Conservation (phyloP, 1,140 invertebrate species). For the Stratiolaelaps scimitus region DNA sequence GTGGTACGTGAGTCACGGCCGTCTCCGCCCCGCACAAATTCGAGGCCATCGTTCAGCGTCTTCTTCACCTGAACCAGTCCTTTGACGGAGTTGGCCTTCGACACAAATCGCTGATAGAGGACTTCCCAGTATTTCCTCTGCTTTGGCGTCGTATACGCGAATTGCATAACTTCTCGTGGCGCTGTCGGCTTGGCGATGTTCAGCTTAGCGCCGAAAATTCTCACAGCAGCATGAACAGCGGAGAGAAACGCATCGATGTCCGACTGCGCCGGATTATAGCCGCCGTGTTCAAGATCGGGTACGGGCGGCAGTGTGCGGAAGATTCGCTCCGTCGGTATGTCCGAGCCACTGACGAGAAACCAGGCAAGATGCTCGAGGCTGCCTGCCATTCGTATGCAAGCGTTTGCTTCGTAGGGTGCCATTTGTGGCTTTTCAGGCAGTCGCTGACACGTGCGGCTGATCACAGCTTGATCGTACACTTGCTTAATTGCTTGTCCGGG, state of each 20-base stretch:
- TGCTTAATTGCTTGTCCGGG: conserved; percentile 1
- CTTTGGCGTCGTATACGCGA: conserved; percentile 2
- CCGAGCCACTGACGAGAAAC: conserved; percentile 1
- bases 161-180: conserved; percentile 11
- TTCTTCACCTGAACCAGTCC: conserved; percentile 4
- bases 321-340: conserved; percentile 22
- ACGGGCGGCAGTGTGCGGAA: neutral
- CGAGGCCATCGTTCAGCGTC: conserved; percentile 10
- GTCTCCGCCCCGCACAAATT: conserved; percentile 3
- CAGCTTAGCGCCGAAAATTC: conserved; percentile 10
- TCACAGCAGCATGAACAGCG: conserved; percentile 8
- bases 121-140: conserved; percentile 22
- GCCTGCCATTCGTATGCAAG: neutral
- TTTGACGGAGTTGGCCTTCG: neutral
- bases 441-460: neutral
- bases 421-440: neutral
- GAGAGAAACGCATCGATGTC: conserved; percentile 17
- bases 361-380: conserved; percentile 19
- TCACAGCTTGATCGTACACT: neutral
- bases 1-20: neutral
- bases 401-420: neutral
- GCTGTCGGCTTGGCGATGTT: conserved; percentile 12
- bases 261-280: neutral
- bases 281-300: neutral
- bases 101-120: conserved; percentile 8